A percentile compares a stretch with the other conserved stretches of the same genome.
Conservation (phyloP, 35 echinoderm and acorn worm species). For the Heliocidaris erythrogramma region DNA sequence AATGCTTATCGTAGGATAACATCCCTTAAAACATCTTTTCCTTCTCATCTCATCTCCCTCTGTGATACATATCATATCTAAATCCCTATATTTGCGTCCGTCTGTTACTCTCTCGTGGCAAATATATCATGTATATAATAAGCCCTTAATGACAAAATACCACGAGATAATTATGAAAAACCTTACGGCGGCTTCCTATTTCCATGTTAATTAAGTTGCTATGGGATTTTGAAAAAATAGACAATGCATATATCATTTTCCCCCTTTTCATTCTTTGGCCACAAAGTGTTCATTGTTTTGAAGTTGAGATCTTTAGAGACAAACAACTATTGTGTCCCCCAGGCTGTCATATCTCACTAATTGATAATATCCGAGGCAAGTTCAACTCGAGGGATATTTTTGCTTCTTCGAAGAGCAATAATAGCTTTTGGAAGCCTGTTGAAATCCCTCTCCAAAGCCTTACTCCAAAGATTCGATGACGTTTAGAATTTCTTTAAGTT, state of each 20-base stretch:
- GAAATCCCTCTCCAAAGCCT: not conserved
- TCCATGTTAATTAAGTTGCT: too few relatives aligned
- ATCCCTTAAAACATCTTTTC: too few relatives aligned
- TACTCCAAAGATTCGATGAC: not conserved
- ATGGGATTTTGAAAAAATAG: not conserved
- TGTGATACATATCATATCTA: too few relatives aligned
- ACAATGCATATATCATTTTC: not conserved
- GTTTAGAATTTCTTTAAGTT: too few relatives aligned
- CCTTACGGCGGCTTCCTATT: too few relatives aligned
- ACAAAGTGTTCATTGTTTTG: not conserved
- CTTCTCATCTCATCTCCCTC: too few relatives aligned
- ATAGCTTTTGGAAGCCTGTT: not conserved
- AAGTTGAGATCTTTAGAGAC: not conserved
- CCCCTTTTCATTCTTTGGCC: not conserved
- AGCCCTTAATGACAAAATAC: too few relatives aligned
- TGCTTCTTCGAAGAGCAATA: not conserved
- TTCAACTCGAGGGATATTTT: not conserved
- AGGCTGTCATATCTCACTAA: not conserved
- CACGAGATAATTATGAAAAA: too few relatives aligned
- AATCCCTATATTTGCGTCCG: too few relatives aligned
- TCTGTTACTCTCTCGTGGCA: too few relatives aligned
- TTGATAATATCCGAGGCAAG: not conserved
- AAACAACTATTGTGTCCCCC: not conserved
- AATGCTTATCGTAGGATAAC: too few relatives aligned
- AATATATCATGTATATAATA: too few relatives aligned